phyloP scores from a whole-genome alignment of 2,888 invertebrate genomes.

The Criorhina ranunculi region DNA sequence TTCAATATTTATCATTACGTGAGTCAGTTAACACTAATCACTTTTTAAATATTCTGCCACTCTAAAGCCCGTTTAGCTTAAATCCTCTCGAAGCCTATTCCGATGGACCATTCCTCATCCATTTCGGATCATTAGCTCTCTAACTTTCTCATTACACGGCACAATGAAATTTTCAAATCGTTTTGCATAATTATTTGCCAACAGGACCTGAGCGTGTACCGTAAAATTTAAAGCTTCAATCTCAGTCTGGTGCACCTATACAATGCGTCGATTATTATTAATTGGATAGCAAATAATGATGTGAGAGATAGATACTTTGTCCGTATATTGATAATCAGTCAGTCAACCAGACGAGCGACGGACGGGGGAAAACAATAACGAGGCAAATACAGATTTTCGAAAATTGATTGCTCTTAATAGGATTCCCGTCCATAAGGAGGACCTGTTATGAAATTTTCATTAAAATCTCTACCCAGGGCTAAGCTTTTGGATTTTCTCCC shows the following conservation, averaged over 20 bases:
- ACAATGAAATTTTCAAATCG: not conserved
- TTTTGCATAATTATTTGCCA: conserved; percentile 5
- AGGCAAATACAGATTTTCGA: conserved; percentile 17
- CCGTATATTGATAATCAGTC: not conserved
- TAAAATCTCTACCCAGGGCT: conserved; percentile 8
- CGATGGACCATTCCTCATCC: too few relatives aligned
- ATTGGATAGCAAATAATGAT: conserved; percentile 18
- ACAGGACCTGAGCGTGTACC: not conserved
- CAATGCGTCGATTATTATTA: not conserved
- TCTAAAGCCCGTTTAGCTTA: too few relatives aligned
- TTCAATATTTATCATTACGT: too few relatives aligned
- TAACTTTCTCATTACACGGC: not conserved
- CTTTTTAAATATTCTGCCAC: too few relatives aligned
- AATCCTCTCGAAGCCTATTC: too few relatives aligned
- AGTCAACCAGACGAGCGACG: too few relatives aligned
- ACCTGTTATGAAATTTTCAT: conserved; percentile 16
- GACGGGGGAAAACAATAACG: not conserved
- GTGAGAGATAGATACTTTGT: conserved; percentile 5
- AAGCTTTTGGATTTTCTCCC: not conserved
- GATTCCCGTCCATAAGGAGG: not conserved
- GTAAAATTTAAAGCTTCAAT: not conserved
- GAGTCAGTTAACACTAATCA: too few relatives aligned
- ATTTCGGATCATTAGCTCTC: not conserved
- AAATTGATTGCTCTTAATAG: conserved; percentile 40
- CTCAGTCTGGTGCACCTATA: too few relatives aligned